Percentiles rank a stretch among this genome's conserved stretches.
Evolutionary conservation across 2,113 vertebrate genomes (phyloP).

Genomic region (Paratilapia polleni): DNA sequence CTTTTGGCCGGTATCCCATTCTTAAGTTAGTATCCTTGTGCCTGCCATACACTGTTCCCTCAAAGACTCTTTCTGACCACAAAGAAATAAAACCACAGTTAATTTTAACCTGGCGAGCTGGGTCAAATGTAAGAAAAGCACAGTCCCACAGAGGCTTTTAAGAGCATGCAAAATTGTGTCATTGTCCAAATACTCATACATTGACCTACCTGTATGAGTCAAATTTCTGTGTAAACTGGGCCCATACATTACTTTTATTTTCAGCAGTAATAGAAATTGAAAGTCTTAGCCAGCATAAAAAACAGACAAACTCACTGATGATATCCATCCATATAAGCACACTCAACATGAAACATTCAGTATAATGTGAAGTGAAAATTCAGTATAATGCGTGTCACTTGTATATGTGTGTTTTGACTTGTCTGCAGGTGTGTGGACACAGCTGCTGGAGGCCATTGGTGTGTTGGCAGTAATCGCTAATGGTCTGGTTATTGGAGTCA

Average conservation of each 20-base stretch:
- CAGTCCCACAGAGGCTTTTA: not conserved
- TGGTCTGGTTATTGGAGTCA: constrained; percentile 90
- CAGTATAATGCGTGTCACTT: not conserved
- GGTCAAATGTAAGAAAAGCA: not conserved
- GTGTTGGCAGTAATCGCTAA: constrained; percentile 92
- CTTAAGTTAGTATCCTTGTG: no score
- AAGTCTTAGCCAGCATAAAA: no score
- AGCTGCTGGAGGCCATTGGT: constrained; percentile 87
- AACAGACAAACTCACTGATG: not conserved
- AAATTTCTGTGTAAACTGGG: not conserved
- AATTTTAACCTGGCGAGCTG: not conserved
- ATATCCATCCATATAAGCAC: not conserved
- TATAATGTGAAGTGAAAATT: not conserved
- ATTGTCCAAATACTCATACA: not conserved
- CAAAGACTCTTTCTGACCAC: no score
- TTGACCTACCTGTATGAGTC: not conserved
- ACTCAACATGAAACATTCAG: not conserved
- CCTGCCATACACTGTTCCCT: no score
- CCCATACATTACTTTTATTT: no score
- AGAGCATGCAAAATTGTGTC: not conserved
- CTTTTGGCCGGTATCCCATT: no score
- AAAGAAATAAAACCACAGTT: no score
- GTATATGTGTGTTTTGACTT: not conserved
- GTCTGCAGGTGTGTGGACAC: constrained; percentile 87
- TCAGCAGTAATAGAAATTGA: no score